Base-by-base conservation (phyloP, 2,888 invertebrate species). In the Clistopyga incitator region DNA sequence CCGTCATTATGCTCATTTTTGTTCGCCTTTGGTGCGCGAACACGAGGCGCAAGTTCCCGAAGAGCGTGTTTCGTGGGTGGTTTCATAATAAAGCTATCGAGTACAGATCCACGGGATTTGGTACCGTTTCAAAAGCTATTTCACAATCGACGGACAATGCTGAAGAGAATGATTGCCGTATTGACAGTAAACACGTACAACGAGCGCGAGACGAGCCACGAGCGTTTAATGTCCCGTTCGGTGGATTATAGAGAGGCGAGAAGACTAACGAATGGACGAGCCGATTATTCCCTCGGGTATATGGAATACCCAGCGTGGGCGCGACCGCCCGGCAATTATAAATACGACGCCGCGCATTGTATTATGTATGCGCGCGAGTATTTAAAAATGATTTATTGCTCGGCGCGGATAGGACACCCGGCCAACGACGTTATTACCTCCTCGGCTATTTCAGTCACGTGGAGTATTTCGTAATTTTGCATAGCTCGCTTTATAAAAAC, bases 331-430 rank as follows among this genome's bases (percentile, higher is more conserved):
- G 72, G 77, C 80, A 83, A 83, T 83, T 80, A 80, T 47, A 80
- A 83, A 80, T 83, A 77, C 83, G 77, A 83, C 59, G 71, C 61
- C 70, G 29, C 72, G 79, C 79, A 79, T 83, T 83, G 79, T 83
- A 76, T 79, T 76, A 76, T 61, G 72, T 61, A 65, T 59, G 45
- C 54, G 64, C 71, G 71, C 45, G 72, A 25, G 64, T 64, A 29
- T 78, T 79, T 79, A 52, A 82, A 79, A 76, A 79, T 79, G 76
- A 83, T 83, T 82, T 82, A 82, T 82, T 79, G 79, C 56, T 23
- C 54, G 54, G 61, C 82, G 38, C 29, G 38, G 56, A 64, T 65
- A 47, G 54, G 65, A 29, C 70, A 29, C 25, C 25, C 52, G 29
- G 70, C 75, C 45, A 64, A 71, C 82, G 70, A 78, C 82, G 82